Evolutionary conservation across 37 sponge, comb jelly and placozoan genomes (phyloP).

Genomic region (Aplysina aerophoba): DNA sequence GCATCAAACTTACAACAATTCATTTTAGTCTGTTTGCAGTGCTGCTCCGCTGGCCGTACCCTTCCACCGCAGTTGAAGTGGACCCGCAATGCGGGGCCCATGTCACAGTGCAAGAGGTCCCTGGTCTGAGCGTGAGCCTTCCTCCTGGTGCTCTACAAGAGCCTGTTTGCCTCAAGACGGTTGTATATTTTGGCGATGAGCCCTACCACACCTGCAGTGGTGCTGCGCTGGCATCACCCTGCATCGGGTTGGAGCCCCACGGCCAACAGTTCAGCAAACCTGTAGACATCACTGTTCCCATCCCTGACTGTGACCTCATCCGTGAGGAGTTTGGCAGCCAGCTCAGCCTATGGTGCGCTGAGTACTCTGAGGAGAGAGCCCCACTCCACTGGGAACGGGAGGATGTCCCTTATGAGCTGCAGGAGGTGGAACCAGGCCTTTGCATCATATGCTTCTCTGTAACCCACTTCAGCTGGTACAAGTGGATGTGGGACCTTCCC

Average conservation of each 20-base stretch:
- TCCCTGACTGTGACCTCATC: conserved; percentile 44
- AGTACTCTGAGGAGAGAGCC: background rate
- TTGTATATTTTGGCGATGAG: conserved; percentile 38
- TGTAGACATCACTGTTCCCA: conserved; percentile 44
- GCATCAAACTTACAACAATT: conserved; percentile 43
- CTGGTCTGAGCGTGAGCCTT: conserved; percentile 36
- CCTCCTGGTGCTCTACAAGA: conserved; percentile 18
- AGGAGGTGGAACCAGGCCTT: background rate
- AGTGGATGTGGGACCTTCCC: conserved; percentile 50
- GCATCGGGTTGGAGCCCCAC: conserved; percentile 66
- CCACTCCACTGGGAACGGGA: conserved; percentile 8
- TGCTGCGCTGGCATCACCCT: conserved; percentile 39
- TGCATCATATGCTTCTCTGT: conserved; percentile 34
- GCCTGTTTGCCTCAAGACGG: conserved; percentile 30
- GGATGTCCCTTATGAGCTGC: background rate
- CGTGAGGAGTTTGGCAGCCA: background rate
- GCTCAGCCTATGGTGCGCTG: conserved; percentile 32
- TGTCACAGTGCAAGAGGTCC: conserved; percentile 40
- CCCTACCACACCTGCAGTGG: background rate
- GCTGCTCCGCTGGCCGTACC: conserved; percentile 17
- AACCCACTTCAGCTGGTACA: conserved; percentile 59
- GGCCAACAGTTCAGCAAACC: conserved; percentile 41
- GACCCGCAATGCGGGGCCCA: conserved; percentile 19
- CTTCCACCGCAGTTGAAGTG: conserved; percentile 3
- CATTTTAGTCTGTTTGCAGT: conserved; percentile 74